phyloP scores from a whole-genome alignment of 2,113 vertebrate species.

The Hyperoodon ampullatus region DNA sequence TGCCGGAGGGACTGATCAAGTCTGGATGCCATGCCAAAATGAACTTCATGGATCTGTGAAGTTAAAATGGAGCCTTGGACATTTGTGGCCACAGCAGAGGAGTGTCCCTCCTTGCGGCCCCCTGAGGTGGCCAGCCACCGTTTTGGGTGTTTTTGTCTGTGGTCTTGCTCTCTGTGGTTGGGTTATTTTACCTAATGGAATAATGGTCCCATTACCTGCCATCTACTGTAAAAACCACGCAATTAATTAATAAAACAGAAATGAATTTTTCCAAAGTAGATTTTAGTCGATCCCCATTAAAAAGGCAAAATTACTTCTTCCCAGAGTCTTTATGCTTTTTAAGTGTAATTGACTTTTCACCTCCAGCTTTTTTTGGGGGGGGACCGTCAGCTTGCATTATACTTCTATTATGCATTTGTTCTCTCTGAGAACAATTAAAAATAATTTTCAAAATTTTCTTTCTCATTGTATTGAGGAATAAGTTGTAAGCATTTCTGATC shows the following conservation, averaged over 20 bases:
- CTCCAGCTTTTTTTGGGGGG: background rate
- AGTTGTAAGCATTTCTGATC: conserved; percentile 19
- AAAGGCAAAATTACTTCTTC: conserved; percentile 36
- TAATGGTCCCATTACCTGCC: conserved; percentile 14
- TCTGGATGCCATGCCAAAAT: background rate
- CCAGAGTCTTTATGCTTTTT: conserved; percentile 60
- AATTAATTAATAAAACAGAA: conserved; percentile 72
- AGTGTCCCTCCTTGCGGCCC: rapidly evolving
- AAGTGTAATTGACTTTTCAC: conserved; percentile 53
- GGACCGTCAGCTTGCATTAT: conserved; percentile 34
- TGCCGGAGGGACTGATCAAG: background rate
- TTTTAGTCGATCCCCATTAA: conserved; percentile 53
- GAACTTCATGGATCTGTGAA: background rate
- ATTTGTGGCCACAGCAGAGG: background rate
- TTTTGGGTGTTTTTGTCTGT: background rate
- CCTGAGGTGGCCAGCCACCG: background rate
- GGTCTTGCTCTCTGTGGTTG: background rate
- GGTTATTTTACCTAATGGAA: conserved; percentile 24
- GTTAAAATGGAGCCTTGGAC: background rate
- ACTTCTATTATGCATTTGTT: conserved; percentile 52
- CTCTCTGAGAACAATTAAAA: conserved; percentile 41
- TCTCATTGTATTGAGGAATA: conserved; percentile 43
- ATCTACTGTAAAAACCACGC: conserved; percentile 27
- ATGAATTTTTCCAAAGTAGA: conserved; percentile 57
- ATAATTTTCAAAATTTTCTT: background rate